A percentile compares a stretch with the other conserved stretches of the same genome.
phyloP scores from a whole-genome alignment of 2,888 invertebrate genomes.

The Campopleginae sp. region DNA sequence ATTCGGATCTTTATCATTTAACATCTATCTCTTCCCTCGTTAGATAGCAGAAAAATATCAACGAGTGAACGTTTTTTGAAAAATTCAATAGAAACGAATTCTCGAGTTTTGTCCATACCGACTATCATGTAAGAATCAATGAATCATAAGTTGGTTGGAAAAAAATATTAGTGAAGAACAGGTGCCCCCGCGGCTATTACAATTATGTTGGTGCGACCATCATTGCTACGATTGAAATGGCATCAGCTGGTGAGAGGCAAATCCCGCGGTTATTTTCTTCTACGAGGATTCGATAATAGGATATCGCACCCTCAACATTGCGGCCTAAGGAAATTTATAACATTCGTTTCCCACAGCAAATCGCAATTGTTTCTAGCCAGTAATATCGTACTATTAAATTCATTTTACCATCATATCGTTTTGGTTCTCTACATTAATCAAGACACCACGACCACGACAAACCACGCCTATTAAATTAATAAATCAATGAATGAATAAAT shows the following conservation, averaged over 20 bases:
- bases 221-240: slow-evolving; percentile 51
- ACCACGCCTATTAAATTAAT: background rate
- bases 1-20: background rate
- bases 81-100: background rate
- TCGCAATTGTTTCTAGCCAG: slow-evolving; percentile 1
- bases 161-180: slow-evolving; percentile 40
- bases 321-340: slow-evolving; percentile 4
- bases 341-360: slow-evolving; percentile 19
- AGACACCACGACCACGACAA: background rate
- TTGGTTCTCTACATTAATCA: background rate
- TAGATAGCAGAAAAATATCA: background rate
- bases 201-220: slow-evolving; percentile 43
- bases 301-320: slow-evolving; percentile 9
- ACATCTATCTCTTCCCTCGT: background rate
- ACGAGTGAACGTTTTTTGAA: background rate
- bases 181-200: slow-evolving; percentile 40
- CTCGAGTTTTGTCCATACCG: background rate
- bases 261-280: slow-evolving; percentile 36
- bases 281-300: slow-evolving; percentile 42
- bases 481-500: background rate
- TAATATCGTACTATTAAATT: slow-evolving; percentile 18
- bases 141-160: background rate
- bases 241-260: slow-evolving; percentile 65
- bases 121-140: slow-evolving; percentile 13
- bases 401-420: background rate